A percentile compares a stretch with the other conserved stretches of the same genome.
These are phyloP conservation scores for Leguminivora glycinivorella DNA, from an alignment of 1,140 invertebrate genomes.

Conservation along the genomic window DNA sequence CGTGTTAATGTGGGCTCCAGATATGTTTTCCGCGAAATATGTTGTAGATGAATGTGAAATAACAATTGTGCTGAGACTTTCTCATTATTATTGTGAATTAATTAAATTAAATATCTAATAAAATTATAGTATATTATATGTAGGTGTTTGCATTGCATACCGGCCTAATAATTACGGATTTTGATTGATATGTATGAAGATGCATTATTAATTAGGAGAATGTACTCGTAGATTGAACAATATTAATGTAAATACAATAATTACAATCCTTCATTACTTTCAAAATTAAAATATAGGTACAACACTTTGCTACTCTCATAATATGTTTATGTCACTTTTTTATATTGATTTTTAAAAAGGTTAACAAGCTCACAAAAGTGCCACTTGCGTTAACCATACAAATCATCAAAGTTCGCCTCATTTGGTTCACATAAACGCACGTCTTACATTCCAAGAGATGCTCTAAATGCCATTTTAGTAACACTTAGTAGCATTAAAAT, in stretches of 20 bases:
- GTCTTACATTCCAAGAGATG: not conserved
- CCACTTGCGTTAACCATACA: conserved; percentile 2
- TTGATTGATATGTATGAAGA: too few relatives aligned
- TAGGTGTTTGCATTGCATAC: too few relatives aligned
- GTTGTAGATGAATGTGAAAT: conserved; percentile 3
- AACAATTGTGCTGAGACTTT: not conserved
- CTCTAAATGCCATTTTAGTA: not conserved
- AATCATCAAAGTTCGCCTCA: not conserved
- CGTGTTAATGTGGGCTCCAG: not conserved
- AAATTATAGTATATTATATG: too few relatives aligned
- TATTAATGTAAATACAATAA: too few relatives aligned
- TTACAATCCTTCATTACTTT: too few relatives aligned
- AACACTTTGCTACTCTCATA: too few relatives aligned
- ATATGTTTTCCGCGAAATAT: not conserved
- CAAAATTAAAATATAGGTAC: too few relatives aligned
- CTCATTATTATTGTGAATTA: conserved; percentile 4
- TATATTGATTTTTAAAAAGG: not conserved
- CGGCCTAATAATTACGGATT: not conserved
- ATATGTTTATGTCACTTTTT: too few relatives aligned
- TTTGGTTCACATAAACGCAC: conserved; percentile 13
- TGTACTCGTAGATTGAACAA: too few relatives aligned
- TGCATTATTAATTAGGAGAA: too few relatives aligned
- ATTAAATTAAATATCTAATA: too few relatives aligned
- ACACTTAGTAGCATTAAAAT: not conserved
- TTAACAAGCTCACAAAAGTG: not conserved